Evolutionary conservation across 1,140 invertebrate species (phyloP), one percentile per base, ranked within the genome.

Genomic region (Listronotus bonariensis): DNA sequence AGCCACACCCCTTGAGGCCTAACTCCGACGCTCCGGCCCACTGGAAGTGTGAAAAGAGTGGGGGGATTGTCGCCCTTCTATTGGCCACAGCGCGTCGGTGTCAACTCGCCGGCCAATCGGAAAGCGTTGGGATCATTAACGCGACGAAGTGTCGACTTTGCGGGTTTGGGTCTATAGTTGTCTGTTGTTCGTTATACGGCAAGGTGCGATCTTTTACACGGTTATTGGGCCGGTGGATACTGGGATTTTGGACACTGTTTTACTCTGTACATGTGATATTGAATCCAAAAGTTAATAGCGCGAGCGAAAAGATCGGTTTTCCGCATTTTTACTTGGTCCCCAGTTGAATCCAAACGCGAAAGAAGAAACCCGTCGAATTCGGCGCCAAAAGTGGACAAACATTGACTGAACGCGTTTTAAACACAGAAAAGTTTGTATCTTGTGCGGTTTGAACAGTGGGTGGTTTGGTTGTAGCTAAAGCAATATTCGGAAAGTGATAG

Each of bases 1-100:
- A 72, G 73, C 69, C 75, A 76, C 75, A 74, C 75, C 75, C 75
- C 69, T 59, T 65, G 70, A 77, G 75, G 75, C 74, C 74, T 77
- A 76, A 77, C 75, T 71, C 64, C 67, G 64, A 68, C 72, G 72
- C 73, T 73, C 76, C 74, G 64, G 72, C 76, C 76, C 74, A 75
- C 76, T 68, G 55, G 57, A 75, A 72, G 74, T 76, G 76, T 75
- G 73, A 76, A 76, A 76, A 72, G 65, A 67, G 76, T 70, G 76
- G 76, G 76, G 72, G 70, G 52, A 65, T 69, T 75, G 72, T 72
- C 75, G 76, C 76, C 72, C 38, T 18, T 17, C 67, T 63, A 76
- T 76, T 76, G 75, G 76, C 62, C 69, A 54, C 56, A 52, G 34
- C 43, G 61, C 53, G 61, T 64, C 61, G 61, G 61, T 64, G 61